These are phyloP conservation scores for Xestia ashworthii DNA, from an alignment of 2,888 invertebrate genomes.

Conservation along the genomic window DNA sequence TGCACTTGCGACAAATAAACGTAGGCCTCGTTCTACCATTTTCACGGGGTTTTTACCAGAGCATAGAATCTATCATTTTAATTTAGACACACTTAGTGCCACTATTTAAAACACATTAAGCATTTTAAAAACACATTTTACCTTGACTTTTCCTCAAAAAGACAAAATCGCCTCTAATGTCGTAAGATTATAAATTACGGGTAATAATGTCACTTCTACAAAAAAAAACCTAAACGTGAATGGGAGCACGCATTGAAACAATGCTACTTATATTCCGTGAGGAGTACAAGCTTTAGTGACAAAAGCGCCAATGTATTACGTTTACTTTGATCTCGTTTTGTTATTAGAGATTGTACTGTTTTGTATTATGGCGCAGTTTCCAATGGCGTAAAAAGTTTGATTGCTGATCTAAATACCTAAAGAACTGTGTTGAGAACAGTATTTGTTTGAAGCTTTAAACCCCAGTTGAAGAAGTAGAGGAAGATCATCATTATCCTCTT, in stretches of 20 bases:
- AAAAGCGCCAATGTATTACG: slow-evolving; percentile 41
- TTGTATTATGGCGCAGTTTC: slow-evolving; percentile 12
- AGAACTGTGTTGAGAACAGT: too few species aligned
- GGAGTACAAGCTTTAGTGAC: slow-evolving; percentile 6
- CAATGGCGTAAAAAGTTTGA: neutral
- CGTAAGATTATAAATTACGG: neutral
- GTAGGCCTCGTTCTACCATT: too few species aligned
- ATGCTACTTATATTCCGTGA: slow-evolving; percentile 26
- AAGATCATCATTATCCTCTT: too few species aligned
- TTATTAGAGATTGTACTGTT: neutral
- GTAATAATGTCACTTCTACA: slow-evolving; percentile 1
- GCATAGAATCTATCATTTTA: neutral
- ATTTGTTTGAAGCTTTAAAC: too few species aligned
- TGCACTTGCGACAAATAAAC: too few species aligned
- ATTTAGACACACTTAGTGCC: neutral
- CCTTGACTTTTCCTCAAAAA: slow-evolving; percentile 19
- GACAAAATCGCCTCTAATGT: neutral
- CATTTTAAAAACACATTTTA: neutral
- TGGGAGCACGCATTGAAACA: slow-evolving; percentile 42
- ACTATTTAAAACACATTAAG: neutral
- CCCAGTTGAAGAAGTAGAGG: too few species aligned
- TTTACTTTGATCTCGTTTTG: slow-evolving; percentile 23
- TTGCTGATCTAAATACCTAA: too few species aligned
- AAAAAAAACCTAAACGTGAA: slow-evolving; percentile 14
- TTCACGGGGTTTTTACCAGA: neutral